phyloP scores from a whole-genome alignment of 2,113 vertebrate species.

The Phaethon lepturus region DNA sequence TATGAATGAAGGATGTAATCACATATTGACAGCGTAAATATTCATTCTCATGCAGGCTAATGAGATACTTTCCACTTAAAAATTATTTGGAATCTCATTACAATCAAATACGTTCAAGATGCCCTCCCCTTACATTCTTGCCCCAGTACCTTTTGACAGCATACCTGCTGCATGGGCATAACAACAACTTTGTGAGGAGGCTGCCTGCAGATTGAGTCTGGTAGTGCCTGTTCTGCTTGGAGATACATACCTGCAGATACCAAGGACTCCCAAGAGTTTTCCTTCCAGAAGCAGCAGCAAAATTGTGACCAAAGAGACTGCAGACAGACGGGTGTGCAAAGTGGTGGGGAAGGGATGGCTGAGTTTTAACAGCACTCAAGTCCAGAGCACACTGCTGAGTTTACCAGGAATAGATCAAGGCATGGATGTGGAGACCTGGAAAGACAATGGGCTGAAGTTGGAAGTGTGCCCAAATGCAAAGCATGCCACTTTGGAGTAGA shows the following conservation, averaged over 20 bases:
- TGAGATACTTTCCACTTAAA: not conserved
- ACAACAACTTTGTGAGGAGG: not conserved
- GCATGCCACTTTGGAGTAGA: not conserved
- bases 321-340: not conserved
- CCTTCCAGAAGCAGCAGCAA: not conserved
- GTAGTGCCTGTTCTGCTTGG: not conserved
- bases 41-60: not conserved
- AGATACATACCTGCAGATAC: not conserved
- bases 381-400: not conserved
- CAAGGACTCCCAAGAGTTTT: not conserved
- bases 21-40: not conserved
- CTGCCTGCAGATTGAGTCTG: not conserved
- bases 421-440: not conserved
- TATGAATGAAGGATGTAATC: not conserved
- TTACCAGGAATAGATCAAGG: not conserved
- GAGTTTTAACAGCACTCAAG: not conserved
- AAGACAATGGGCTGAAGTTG: not conserved
- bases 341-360: rapidly evolving
- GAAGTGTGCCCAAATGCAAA: not conserved
- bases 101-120: not conserved
- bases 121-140: not conserved
- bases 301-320: not conserved
- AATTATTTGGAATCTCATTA: not conserved
- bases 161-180: not conserved
- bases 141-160: not conserved